Base-by-base conservation (phyloP, 2,888 invertebrate genomes). In the Parasteatoda lunata region DNA sequence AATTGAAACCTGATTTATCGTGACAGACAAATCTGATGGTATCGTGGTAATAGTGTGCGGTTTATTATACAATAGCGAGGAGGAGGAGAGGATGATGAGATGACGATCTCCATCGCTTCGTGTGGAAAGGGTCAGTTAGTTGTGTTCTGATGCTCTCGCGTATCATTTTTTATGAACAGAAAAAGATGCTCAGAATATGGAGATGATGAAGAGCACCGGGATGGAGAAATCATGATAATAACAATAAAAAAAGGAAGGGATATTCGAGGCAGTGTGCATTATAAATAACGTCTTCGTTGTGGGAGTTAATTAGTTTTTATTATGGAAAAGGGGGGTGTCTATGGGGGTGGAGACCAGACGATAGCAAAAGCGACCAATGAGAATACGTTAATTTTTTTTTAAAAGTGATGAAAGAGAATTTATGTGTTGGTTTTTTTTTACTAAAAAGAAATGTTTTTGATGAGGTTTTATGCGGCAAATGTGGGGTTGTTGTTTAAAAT, bases 1-100 rank as follows among this genome's bases (percentile, higher is more conserved):
- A 88, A 88, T 88, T 88, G 88, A 88, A 88, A 88, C 84, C 88
- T 88, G 88, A 88, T 88, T 88, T 88, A 88, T 88, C 77, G 88
- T 81, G 88, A 88, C 88, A 88, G 88, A 88, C 83, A 83, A 88
- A 88, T 88, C 88, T 87, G 86, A 87, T 87, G 86, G 86, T 87
- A 87, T 87, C 86, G 86, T 82, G 59, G 86, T 87, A 87, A 87
- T 87, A 87, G 86, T 86, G 80, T 87, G 86, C 77, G 86, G 86
- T 87, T 87, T 87, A 87, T 87, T 86, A 86, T 87, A 82, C 86
- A 87, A 87, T 87, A 82, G 73, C 72, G 77, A n/a, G 54, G 72
- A 5, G 54, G 45, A 47, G n/a, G 75, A 79, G 66, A 30, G 64
- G 77, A 30, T 49, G 65, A 64, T 6, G 66, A 66, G 73, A 81